Percentiles rank a stretch among this genome's conserved stretches.
phyloP scores from a whole-genome alignment of 1,140 invertebrate species.

The Scylla paramamosain region DNA sequence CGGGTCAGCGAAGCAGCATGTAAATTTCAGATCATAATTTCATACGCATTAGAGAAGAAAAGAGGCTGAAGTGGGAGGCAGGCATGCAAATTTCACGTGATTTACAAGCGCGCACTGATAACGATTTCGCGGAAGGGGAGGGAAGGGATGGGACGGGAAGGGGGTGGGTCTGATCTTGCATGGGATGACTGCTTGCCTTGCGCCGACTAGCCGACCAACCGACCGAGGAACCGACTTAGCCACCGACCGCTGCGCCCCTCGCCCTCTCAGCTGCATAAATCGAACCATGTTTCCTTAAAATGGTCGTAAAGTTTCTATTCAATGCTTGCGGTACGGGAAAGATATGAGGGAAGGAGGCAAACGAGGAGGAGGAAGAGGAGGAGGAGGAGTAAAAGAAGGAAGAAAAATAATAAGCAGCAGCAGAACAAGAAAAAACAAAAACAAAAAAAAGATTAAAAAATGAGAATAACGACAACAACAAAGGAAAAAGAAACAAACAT shows the following conservation, averaged over 20 bases:
- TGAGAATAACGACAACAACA: too few relatives aligned
- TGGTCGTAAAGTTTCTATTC: not conserved
- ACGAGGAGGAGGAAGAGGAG: not conserved
- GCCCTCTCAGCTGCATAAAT: not conserved
- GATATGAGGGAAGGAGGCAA: not conserved
- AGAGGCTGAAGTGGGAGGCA: not conserved
- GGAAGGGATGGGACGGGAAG: not conserved
- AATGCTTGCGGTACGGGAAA: not conserved
- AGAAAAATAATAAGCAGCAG: not conserved
- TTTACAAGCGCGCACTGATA: not conserved
- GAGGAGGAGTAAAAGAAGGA: not conserved
- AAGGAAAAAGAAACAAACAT: too few relatives aligned
- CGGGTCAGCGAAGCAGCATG: not conserved
- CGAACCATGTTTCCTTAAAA: not conserved
- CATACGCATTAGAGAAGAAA: not conserved
- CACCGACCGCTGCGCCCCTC: not conserved
- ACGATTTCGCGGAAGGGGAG: not conserved
- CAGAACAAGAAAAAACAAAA: not conserved
- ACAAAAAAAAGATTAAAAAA: not conserved
- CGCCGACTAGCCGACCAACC: not conserved
- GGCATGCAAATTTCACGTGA: constrained; percentile 8
- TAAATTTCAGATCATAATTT: not conserved
- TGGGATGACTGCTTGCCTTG: not conserved
- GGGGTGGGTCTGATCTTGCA: not conserved
- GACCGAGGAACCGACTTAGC: not conserved